These are phyloP conservation scores for Pangasius larnaudii DNA, from an alignment of 2,797 vertebrate genomes.

Conservation along the genomic window DNA sequence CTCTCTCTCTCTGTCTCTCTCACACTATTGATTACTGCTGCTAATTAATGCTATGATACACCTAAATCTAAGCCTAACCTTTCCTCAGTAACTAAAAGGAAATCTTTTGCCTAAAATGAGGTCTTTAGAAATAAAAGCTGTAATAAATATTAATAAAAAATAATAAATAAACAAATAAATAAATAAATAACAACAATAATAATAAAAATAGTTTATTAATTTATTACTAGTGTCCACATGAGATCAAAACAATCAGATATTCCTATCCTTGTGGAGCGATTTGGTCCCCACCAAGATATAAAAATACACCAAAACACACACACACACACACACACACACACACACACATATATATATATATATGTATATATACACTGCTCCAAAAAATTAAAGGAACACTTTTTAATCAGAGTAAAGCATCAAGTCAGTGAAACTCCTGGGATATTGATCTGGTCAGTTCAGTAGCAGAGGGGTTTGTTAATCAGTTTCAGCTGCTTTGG, in stretches of 20 bases:
- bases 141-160: neutral
- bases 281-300: neutral
- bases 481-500: too few species aligned
- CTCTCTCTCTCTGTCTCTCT: neutral
- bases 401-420: too few species aligned
- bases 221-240: neutral
- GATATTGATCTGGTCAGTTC: too few species aligned
- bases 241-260: neutral
- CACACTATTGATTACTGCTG: neutral
- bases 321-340: neutral
- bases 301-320: neutral
- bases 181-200: neutral
- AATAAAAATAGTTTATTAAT: too few species aligned
- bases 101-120: too few species aligned
- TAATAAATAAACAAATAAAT: neutral
- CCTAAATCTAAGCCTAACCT: neutral
- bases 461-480: too few species aligned
- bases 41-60: neutral
- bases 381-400: too few species aligned
- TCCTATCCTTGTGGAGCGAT: neutral
- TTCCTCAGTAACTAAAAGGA: neutral
- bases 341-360: neutral
- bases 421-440: too few species aligned
- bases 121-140: neutral
- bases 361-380: too few species aligned